These are phyloP conservation scores for Turdus rufiventris DNA, from an alignment of 2,113 vertebrate species.

Conservation along the genomic window DNA sequence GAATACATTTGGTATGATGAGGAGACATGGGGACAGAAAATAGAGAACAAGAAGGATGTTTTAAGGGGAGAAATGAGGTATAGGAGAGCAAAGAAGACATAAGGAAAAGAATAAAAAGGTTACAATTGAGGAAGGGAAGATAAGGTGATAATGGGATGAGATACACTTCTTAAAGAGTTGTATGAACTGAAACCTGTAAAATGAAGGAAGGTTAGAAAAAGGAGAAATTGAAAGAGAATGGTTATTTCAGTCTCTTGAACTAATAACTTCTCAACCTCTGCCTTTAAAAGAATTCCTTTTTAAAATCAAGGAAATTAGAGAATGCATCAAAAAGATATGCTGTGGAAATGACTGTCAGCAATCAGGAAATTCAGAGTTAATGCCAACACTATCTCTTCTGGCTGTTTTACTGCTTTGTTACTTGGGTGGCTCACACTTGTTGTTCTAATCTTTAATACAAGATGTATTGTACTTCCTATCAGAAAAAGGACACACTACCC, in stretches of 20 bases:
- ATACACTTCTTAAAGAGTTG: neutral
- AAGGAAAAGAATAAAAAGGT: neutral
- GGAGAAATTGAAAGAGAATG: neutral
- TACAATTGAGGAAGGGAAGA: neutral
- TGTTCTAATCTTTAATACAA: conserved; percentile 23
- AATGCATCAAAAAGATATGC: neutral
- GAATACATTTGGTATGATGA: neutral
- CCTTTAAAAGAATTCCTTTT: neutral
- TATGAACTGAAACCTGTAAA: neutral
- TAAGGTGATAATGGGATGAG: neutral
- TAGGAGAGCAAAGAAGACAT: neutral
- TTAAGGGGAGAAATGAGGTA: neutral
- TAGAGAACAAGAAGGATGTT: neutral
- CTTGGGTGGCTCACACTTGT: neutral
- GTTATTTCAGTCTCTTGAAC: neutral
- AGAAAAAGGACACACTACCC: conserved; percentile 2
- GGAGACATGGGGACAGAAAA: neutral
- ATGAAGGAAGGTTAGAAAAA: neutral
- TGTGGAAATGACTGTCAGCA: neutral
- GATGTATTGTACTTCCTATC: conserved; percentile 12
- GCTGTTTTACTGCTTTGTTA: neutral
- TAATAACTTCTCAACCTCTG: neutral
- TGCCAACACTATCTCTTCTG: neutral
- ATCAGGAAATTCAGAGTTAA: neutral
- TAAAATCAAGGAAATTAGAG: neutral